These are phyloP conservation scores for Pelochelys cantorii DNA, from an alignment of 2,797 vertebrate species.

Conservation along the genomic window DNA sequence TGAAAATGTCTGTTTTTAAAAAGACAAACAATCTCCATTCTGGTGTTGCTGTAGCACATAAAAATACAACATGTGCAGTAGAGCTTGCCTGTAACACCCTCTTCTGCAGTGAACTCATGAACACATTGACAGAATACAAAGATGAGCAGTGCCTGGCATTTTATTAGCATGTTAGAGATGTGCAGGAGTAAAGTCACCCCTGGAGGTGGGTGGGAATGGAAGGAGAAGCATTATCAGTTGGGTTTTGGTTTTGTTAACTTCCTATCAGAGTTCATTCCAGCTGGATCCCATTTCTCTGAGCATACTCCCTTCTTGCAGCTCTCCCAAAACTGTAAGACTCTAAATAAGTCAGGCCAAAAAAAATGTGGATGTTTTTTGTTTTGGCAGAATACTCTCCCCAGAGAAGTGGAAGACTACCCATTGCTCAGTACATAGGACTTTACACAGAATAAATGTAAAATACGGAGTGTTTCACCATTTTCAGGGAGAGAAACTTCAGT, in stretches of 20 bases:
- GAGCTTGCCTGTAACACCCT: neutral
- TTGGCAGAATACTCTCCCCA: neutral
- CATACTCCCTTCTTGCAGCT: neutral
- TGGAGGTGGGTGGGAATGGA: neutral
- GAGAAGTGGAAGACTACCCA: neutral
- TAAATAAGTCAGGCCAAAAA: rapidly evolving
- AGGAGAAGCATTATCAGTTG: neutral
- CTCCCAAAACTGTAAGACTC: neutral
- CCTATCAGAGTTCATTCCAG: neutral
- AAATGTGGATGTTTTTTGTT: rapidly evolving
- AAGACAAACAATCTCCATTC: neutral
- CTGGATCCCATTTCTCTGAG: neutral
- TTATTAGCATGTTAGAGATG: rapidly evolving
- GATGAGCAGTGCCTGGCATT: neutral
- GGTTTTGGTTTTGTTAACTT: neutral
- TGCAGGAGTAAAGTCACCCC: neutral
- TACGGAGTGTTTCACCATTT: neutral
- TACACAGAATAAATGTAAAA: rapidly evolving
- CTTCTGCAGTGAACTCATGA: neutral
- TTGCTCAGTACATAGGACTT: neutral
- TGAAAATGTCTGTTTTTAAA: neutral
- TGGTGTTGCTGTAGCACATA: neutral
- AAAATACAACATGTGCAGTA: neutral
- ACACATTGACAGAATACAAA: neutral
- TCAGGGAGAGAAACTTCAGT: rapidly evolving